These are phyloP conservation scores for Taurulus bubalis DNA, from an alignment of 2,113 vertebrate genomes.

Conservation along the genomic window DNA sequence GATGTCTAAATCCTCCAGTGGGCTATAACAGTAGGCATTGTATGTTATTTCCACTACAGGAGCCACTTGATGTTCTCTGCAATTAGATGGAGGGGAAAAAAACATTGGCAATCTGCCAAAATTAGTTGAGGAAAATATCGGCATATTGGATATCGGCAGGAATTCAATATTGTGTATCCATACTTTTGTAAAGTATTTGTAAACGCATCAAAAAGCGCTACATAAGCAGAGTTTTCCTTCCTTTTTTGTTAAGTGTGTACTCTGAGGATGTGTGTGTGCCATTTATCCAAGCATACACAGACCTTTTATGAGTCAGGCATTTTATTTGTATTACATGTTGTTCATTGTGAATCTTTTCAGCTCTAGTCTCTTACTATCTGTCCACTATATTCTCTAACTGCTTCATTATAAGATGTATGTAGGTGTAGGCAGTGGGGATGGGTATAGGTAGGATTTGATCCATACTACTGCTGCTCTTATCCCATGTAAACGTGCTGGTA, in stretches of 20 bases:
- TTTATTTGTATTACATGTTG: not conserved
- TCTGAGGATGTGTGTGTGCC: not conserved
- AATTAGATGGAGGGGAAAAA: not conserved
- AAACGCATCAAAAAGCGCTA: not conserved
- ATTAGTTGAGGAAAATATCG: no score
- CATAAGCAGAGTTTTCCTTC: not conserved
- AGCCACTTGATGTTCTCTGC: not conserved
- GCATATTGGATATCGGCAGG: not conserved
- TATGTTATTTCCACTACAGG: not conserved
- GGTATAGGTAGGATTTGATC: no score
- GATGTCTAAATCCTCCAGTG: no score
- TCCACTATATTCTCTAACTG: not conserved
- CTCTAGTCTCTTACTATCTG: not conserved
- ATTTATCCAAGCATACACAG: not conserved
- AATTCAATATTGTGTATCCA: not conserved
- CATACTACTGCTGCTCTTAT: no score
- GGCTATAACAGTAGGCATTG: not conserved
- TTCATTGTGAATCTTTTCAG: constrained; percentile 2
- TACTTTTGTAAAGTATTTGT: not conserved
- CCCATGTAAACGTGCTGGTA: no score
- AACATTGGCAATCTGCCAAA: not conserved
- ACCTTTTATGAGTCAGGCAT: not conserved
- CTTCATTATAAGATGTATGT: not conserved
- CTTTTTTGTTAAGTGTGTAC: not conserved
- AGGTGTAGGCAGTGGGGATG: not conserved